A percentile compares a stretch with the other conserved stretches of the same genome.
These are phyloP conservation scores for Zeugodacus cucurbitae DNA, from an alignment of 1,140 invertebrate genomes.

Conservation along the genomic window DNA sequence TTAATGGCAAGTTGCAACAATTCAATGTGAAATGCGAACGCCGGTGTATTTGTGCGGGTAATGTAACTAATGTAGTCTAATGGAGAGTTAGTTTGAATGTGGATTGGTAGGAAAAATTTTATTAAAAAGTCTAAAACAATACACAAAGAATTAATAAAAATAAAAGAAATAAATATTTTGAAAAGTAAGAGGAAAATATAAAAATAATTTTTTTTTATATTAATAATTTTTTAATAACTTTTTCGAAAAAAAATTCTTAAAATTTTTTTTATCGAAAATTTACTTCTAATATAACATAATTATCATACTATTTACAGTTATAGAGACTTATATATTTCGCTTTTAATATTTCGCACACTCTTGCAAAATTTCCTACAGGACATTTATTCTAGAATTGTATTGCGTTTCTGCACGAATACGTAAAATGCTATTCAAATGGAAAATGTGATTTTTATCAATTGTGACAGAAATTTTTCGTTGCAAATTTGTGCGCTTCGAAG, in stretches of 20 bases:
- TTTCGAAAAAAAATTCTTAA: neutral
- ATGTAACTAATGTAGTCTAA: neutral
- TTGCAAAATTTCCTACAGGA: neutral
- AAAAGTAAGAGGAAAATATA: neutral
- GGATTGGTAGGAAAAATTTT: neutral
- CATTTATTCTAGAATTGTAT: slow-evolving; percentile 22
- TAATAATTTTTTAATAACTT: neutral
- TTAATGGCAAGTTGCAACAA: neutral
- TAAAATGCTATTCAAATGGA: slow-evolving; percentile 66
- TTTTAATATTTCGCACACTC: too few relatives aligned
- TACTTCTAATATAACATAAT: neutral
- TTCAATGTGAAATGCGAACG: neutral
- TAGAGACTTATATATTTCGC: too few relatives aligned
- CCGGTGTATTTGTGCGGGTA: neutral
- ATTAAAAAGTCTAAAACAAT: neutral
- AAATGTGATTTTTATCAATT: slow-evolving; percentile 67
- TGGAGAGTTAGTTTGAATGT: neutral
- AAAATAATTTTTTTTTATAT: neutral
- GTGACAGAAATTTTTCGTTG: slow-evolving; percentile 55
- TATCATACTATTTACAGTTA: too few relatives aligned
- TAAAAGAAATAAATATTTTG: too few relatives aligned
- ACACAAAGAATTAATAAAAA: too few relatives aligned
- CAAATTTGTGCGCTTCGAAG: neutral
- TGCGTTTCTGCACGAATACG: slow-evolving; percentile 66
- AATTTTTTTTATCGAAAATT: neutral